A percentile compares a stretch with the other conserved stretches of the same genome.
Evolutionary conservation across 2,888 invertebrate species (phyloP).

Genomic region (Morpho deidamia): DNA sequence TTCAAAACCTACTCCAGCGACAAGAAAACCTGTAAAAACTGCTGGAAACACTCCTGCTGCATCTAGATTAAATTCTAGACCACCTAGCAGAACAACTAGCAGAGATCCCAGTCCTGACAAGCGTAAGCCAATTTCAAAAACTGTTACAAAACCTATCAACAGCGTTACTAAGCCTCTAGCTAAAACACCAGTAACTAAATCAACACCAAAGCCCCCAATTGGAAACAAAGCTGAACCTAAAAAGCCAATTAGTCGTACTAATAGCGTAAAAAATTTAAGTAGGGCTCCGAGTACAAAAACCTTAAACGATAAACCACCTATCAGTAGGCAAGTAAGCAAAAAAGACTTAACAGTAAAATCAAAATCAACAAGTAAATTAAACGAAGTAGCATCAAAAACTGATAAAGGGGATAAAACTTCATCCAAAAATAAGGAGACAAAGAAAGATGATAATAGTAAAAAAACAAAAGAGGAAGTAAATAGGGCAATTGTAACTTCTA

Average conservation of each 20-base stretch:
- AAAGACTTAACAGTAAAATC: constrained; percentile 50
- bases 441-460: constrained; percentile 24
- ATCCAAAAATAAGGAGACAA: constrained; percentile 27
- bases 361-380: constrained; percentile 50
- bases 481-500: constrained; percentile 27
- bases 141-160: constrained; percentile 33
- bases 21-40: constrained; percentile 52
- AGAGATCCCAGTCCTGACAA: constrained; percentile 68
- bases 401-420: constrained; percentile 28
- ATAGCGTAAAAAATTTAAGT: constrained; percentile 60
- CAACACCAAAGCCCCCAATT: constrained; percentile 45
- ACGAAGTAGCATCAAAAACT: constrained; percentile 43
- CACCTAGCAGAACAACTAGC: constrained; percentile 57
- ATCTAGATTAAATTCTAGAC: constrained; percentile 66
- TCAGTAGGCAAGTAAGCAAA: constrained; percentile 54
- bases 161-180: constrained; percentile 40
- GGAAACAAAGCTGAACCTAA: constrained; percentile 50
- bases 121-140: constrained; percentile 40
- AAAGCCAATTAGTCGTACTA: constrained; percentile 60
- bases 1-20: constrained; percentile 44
- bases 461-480: constrained; percentile 25
- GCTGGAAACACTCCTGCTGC: constrained; percentile 56
- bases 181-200: constrained; percentile 37
- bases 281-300: constrained; percentile 63
- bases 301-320: constrained; percentile 56